Evolutionary conservation across 2,797 vertebrate genomes (phyloP).

Genomic region (Gobio occitaniae): DNA sequence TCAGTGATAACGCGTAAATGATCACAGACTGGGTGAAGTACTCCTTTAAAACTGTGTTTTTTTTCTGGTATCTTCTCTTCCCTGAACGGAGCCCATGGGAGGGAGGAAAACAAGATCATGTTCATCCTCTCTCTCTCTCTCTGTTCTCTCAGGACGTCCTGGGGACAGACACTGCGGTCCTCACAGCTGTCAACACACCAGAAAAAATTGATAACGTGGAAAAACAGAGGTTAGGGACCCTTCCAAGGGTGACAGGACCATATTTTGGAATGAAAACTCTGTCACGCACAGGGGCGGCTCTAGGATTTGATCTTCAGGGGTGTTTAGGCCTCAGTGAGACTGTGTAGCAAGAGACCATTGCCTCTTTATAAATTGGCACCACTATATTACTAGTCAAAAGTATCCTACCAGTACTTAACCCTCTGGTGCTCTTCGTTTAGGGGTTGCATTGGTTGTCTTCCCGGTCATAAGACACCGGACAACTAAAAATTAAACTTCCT

Average conservation of each 20-base stretch:
- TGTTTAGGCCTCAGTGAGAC: too few species aligned
- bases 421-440: too few species aligned
- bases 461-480: too few species aligned
- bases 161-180: background rate
- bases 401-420: too few species aligned
- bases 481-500: too few species aligned
- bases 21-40: background rate
- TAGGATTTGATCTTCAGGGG: too few species aligned
- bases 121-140: background rate
- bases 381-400: too few species aligned
- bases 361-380: too few species aligned
- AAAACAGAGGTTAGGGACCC: slow-evolving; percentile 26
- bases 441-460: too few species aligned
- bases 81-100: background rate
- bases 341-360: too few species aligned
- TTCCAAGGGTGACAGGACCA: background rate
- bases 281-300: background rate
- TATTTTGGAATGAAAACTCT: background rate
- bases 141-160: background rate
- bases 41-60: background rate
- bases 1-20: background rate
- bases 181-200: slow-evolving; percentile 70
- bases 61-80: background rate
- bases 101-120: slow-evolving; percentile 7
- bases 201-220: slow-evolving; percentile 37